Conservation (phyloP, 2,797 vertebrate species). For the Botia almorhae region DNA sequence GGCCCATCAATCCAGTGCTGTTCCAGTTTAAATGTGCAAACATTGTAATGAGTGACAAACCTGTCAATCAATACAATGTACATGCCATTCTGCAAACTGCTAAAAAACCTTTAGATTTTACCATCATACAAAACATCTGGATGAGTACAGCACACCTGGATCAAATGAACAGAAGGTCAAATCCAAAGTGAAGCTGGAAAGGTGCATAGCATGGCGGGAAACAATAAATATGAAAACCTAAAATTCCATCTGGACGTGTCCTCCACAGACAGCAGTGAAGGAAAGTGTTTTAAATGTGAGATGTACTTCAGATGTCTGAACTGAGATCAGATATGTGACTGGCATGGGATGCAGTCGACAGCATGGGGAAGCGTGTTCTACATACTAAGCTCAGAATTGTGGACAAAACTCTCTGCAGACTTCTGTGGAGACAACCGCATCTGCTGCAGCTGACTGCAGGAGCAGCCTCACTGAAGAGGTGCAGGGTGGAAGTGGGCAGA, state of each 20-base stretch:
- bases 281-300: slow-evolving; percentile 51
- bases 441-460: slow-evolving; percentile 58
- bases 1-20: neutral
- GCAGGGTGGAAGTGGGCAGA: slow-evolving; percentile 72
- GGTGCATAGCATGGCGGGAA: neutral
- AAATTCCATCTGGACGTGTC: slow-evolving; percentile 57
- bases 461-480: slow-evolving; percentile 69
- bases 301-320: slow-evolving; percentile 65
- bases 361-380: slow-evolving; percentile 50
- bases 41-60: slow-evolving; percentile 51
- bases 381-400: slow-evolving; percentile 57
- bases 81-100: slow-evolving; percentile 24
- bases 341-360: slow-evolving; percentile 64
- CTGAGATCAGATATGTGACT: slow-evolving; percentile 63
- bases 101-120: neutral
- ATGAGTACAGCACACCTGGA: slow-evolving; percentile 34
- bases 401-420: slow-evolving; percentile 66
- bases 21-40: too few relatives aligned
- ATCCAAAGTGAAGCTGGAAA: neutral
- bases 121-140: neutral
- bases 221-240: slow-evolving; percentile 42
- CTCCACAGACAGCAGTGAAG: slow-evolving; percentile 51
- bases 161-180: slow-evolving; percentile 29
- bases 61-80: slow-evolving; percentile 37
- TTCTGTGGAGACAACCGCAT: slow-evolving; percentile 70